These are phyloP conservation scores for Geococcyx californianus DNA, from an alignment of 2,113 vertebrate species.

Conservation along the genomic window DNA sequence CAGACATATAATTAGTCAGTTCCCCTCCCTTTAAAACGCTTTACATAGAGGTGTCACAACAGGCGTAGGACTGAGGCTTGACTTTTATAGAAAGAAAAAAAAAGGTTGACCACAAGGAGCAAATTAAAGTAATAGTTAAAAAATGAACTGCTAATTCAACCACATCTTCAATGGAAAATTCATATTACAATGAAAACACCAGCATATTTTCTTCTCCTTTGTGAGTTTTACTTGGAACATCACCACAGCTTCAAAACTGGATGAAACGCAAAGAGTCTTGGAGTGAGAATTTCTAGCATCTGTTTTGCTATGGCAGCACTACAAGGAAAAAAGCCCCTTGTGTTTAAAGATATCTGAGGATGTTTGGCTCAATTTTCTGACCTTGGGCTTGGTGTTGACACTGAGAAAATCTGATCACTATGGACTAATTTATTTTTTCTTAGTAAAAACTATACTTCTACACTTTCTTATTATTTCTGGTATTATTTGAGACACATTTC, in stretches of 20 bases:
- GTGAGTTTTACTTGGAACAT: slow-evolving; percentile 6
- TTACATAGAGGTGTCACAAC: background rate
- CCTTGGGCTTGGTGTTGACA: slow-evolving; percentile 44
- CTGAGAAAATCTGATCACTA: slow-evolving; percentile 32
- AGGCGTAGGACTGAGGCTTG: background rate
- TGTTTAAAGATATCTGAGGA: slow-evolving; percentile 50
- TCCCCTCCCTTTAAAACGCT: background rate
- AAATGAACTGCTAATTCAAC: slow-evolving; percentile 47
- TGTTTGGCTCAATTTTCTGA: slow-evolving; percentile 58
- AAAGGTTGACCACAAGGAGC: slow-evolving; percentile 50
- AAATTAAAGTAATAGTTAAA: slow-evolving; percentile 66
- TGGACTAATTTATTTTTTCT: slow-evolving; percentile 18
- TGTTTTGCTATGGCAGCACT: slow-evolving; percentile 43
- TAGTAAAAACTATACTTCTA: background rate
- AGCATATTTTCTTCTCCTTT: background rate
- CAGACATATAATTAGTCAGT: slow-evolving; percentile 41
- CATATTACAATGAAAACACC: slow-evolving; percentile 36
- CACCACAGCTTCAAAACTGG: slow-evolving; percentile 37
- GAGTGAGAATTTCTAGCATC: slow-evolving; percentile 41
- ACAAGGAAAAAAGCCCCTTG: slow-evolving; percentile 34
- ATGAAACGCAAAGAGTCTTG: slow-evolving; percentile 64
- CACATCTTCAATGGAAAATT: slow-evolving; percentile 57
- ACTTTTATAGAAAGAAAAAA: slow-evolving; percentile 5
- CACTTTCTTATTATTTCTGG: slow-evolving; percentile 6
- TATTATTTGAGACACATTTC: background rate